A percentile compares a stretch with the other conserved stretches of the same genome.
Conservation (phyloP, 2,797 vertebrate genomes). For the Pteronotus mesoamericanus region DNA sequence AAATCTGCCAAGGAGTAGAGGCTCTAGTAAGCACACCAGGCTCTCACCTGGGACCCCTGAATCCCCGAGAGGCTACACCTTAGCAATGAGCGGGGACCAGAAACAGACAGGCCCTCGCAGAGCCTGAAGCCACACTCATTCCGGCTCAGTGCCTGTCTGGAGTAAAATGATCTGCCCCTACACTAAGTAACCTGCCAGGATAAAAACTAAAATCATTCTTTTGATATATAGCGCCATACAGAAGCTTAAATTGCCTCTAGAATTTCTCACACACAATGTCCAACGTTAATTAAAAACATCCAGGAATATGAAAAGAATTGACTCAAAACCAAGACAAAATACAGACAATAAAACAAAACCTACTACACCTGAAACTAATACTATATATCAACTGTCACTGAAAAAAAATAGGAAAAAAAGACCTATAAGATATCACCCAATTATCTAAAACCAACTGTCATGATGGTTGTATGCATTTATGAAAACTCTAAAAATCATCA, state of each 20-base stretch:
- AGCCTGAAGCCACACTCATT: not conserved
- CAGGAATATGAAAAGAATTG: not conserved
- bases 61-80: not conserved
- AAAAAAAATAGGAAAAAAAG: not conserved
- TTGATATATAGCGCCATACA: not conserved
- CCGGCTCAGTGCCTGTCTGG: not conserved
- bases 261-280: not conserved
- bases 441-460: not conserved
- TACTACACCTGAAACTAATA: not conserved
- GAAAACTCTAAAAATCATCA: not conserved
- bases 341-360: not conserved
- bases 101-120: not conserved
- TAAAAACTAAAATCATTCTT: not conserved
- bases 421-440: not conserved
- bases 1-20: not conserved
- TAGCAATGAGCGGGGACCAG: not conserved
- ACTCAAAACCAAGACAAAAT: slow-evolving; percentile 12
- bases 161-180: not conserved
- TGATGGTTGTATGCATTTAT: not conserved
- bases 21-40: not conserved
- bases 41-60: not conserved
- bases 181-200: not conserved
- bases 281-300: not conserved
- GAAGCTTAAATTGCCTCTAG: not conserved
- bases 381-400: not conserved